Evolutionary conservation across 2,888 invertebrate species (phyloP).

Genomic region (Dromius quadrimaculatus): DNA sequence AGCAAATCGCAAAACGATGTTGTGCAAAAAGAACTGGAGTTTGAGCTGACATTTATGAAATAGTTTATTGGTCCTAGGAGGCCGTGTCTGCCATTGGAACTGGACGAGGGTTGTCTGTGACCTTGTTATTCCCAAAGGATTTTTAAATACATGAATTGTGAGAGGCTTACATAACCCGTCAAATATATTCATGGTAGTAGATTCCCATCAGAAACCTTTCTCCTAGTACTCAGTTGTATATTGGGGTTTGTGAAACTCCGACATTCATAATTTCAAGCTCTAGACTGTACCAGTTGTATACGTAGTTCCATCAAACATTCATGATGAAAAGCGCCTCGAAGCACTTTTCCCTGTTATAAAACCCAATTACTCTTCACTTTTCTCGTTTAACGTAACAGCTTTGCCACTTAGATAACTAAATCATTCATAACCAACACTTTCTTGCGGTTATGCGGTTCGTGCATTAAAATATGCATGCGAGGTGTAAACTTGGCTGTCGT

Average conservation of each 20-base stretch:
- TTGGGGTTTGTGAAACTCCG: no score
- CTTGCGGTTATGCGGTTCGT: not conserved
- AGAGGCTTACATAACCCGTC: constrained; percentile 9
- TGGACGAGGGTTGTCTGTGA: constrained; percentile 25
- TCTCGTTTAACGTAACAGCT: not conserved
- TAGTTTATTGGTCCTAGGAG: constrained; percentile 50
- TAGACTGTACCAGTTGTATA: no score
- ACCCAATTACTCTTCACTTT: no score
- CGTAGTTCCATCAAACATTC: no score
- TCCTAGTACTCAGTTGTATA: no score
- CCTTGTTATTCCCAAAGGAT: constrained; percentile 12
- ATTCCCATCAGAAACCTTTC: no score
- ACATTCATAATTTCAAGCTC: no score
- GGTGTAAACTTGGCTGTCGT: not conserved
- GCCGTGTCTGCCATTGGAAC: constrained; percentile 12
- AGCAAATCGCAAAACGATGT: constrained; percentile 49
- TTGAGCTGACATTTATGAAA: constrained; percentile 47
- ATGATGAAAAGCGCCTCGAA: no score
- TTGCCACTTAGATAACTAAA: not conserved
- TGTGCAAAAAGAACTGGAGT: constrained; percentile 43
- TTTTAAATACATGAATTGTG: constrained; percentile 20
- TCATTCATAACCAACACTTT: not conserved
- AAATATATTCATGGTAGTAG: constrained; percentile 5
- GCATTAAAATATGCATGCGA: not conserved
- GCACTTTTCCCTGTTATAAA: no score